These are phyloP conservation scores for Venustaconcha ellipsiformis DNA, from an alignment of 1,140 invertebrate species.

Conservation along the genomic window DNA sequence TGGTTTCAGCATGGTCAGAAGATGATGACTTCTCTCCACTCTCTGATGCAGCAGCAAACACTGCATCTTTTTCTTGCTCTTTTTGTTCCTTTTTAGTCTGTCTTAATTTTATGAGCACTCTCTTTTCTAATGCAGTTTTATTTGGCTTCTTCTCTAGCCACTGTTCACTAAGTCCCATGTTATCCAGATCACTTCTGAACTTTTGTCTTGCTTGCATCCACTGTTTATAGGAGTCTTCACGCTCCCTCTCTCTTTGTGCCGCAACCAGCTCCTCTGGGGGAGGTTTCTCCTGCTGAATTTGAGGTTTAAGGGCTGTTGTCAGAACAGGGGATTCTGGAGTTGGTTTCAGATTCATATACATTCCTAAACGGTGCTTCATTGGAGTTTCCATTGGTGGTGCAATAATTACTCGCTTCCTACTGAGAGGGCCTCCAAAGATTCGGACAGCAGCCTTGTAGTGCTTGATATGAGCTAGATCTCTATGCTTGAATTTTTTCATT, in stretches of 20 bases:
- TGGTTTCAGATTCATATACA: slow-evolving; percentile 41
- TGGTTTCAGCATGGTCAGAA: slow-evolving; percentile 16
- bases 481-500: slow-evolving; percentile 51
- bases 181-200: slow-evolving; percentile 56
- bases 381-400: slow-evolving; percentile 62
- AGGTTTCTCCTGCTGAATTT: slow-evolving; percentile 18
- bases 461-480: slow-evolving; percentile 58
- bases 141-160: slow-evolving; percentile 58
- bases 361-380: slow-evolving; percentile 52
- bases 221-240: slow-evolving; percentile 49
- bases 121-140: slow-evolving; percentile 57
- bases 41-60: slow-evolving; percentile 13
- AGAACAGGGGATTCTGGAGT: slow-evolving; percentile 32
- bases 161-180: slow-evolving; percentile 57
- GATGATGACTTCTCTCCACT: slow-evolving; percentile 15
- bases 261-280: slow-evolving; percentile 37
- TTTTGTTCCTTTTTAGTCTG: slow-evolving; percentile 17
- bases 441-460: slow-evolving; percentile 63
- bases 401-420: slow-evolving; percentile 54
- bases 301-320: slow-evolving; percentile 40
- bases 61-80: not conserved
- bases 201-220: slow-evolving; percentile 61
- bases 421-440: slow-evolving; percentile 62
- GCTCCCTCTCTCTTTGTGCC: slow-evolving; percentile 40
- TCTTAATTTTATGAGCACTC: slow-evolving; percentile 46